A percentile compares a stretch with the other conserved stretches of the same genome.
These are phyloP conservation scores for Sycobia sp. DNA, from an alignment of 1,140 invertebrate genomes.

Conservation along the genomic window DNA sequence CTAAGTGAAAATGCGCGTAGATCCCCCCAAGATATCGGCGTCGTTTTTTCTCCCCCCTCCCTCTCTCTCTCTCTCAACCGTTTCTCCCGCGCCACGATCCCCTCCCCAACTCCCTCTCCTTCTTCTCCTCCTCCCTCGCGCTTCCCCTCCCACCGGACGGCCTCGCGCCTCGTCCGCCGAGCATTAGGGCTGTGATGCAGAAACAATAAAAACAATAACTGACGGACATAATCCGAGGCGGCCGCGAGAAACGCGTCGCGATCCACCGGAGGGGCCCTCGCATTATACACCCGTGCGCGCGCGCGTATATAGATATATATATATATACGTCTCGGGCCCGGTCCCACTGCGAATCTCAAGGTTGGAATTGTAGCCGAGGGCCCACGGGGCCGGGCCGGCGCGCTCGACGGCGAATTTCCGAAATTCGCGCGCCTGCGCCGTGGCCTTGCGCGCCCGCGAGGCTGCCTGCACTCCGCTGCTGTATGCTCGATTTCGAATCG, in stretches of 20 bases:
- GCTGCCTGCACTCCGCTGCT: too few relatives aligned
- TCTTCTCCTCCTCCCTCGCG: not conserved
- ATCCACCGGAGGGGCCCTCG: too few relatives aligned
- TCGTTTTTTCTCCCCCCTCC: constrained; percentile 31
- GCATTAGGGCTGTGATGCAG: constrained; percentile 37
- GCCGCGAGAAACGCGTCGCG: too few relatives aligned
- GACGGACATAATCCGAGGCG: constrained; percentile 32
- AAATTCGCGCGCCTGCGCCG: too few relatives aligned
- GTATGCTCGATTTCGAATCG: too few relatives aligned
- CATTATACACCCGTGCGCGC: too few relatives aligned
- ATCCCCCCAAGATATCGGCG: constrained; percentile 49
- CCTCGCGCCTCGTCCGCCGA: not conserved
- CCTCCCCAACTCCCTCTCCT: not conserved
- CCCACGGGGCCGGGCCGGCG: not conserved
- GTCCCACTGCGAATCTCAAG: not conserved
- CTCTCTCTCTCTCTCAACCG: not conserved
- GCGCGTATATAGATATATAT: too few relatives aligned
- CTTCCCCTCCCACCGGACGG: constrained; percentile 5
- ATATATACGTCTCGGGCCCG: not conserved
- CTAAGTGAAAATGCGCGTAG: constrained; percentile 61
- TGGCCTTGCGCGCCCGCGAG: too few relatives aligned
- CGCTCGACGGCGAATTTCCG: not conserved
- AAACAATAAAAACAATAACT: constrained; percentile 41
- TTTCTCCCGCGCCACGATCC: not conserved
- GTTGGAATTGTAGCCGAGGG: not conserved